Conservation (phyloP, 2,888 invertebrate species). For the Epirrita christyi region DNA sequence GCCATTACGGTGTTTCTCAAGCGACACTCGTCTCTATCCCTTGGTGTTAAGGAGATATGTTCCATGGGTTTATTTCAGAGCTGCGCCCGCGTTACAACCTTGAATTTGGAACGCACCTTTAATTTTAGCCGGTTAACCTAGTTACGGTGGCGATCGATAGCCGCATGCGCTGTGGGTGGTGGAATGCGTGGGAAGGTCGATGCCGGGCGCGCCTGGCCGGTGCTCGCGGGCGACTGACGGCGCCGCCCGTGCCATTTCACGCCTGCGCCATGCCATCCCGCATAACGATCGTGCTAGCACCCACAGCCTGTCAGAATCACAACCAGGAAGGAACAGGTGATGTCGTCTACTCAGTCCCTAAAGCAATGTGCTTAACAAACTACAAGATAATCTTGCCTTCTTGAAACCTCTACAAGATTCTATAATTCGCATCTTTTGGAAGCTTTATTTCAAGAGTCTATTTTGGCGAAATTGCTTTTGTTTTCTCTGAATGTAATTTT, state of each 20-base stretch:
- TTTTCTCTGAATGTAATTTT: no score
- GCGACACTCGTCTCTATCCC: conserved; percentile 66
- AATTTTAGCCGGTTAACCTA: conserved; percentile 84
- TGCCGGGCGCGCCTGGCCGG: conserved; percentile 53
- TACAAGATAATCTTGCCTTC: no score
- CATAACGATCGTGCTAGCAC: conserved; percentile 51
- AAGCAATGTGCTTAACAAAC: not conserved
- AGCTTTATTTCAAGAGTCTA: not conserved
- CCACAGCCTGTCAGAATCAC: conserved; percentile 23
- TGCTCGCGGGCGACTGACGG: conserved; percentile 62
- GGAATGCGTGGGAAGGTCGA: conserved; percentile 53
- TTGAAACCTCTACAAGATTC: no score
- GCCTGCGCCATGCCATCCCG: conserved; percentile 35
- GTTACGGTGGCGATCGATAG: conserved; percentile 78
- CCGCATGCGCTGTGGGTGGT: conserved; percentile 74
- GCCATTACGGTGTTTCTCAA: conserved; percentile 67
- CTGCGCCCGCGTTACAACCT: conserved; percentile 82
- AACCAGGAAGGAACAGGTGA: conserved; percentile 44
- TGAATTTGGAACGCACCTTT: conserved; percentile 83
- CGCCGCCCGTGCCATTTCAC: conserved; percentile 38
- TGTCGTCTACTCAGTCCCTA: conserved; percentile 2
- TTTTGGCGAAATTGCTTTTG: not conserved
- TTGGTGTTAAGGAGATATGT: conserved; percentile 39
- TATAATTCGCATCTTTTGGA: no score
- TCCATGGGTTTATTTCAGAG: conserved; percentile 73